These are phyloP conservation scores for Isurus oxyrinchus DNA, from an alignment of 2,113 vertebrate genomes.

Conservation along the genomic window DNA sequence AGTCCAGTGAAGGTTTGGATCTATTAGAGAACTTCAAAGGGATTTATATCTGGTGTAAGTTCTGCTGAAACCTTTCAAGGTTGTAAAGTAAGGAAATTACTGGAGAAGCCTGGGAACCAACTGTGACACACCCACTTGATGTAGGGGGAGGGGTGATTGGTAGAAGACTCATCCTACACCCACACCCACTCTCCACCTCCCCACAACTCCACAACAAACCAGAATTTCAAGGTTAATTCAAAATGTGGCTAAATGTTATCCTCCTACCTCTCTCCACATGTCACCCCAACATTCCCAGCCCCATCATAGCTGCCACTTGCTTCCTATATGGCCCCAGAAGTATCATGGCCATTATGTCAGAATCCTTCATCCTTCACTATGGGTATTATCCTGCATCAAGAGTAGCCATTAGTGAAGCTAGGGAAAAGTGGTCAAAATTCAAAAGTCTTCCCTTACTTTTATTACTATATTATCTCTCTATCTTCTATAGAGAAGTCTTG, in stretches of 20 bases:
- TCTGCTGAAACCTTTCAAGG: not conserved
- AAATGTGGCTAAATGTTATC: not conserved
- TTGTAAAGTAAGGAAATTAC: not conserved
- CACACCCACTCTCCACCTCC: not conserved
- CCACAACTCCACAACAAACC: no score
- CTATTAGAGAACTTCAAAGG: not conserved
- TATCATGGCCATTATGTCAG: not conserved
- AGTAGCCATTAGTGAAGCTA: not conserved
- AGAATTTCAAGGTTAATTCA: not conserved
- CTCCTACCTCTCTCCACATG: not conserved
- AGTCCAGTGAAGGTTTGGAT: not conserved
- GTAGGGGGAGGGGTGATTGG: not conserved
- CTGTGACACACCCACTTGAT: not conserved
- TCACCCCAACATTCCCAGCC: not conserved
- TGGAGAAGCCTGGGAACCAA: not conserved
- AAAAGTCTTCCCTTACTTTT: not conserved
- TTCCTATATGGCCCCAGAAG: not conserved
- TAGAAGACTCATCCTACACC: not conserved
- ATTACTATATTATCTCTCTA: not conserved
- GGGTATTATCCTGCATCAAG: not conserved
- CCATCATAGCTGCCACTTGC: not conserved
- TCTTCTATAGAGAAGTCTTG: not conserved
- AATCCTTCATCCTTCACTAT: not conserved
- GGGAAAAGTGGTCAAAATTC: not conserved
- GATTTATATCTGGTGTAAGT: not conserved